Percentiles rank a stretch among this genome's conserved stretches.
Evolutionary conservation across 1,140 invertebrate genomes (phyloP).

Genomic region (Aporrectodea caliginosa): DNA sequence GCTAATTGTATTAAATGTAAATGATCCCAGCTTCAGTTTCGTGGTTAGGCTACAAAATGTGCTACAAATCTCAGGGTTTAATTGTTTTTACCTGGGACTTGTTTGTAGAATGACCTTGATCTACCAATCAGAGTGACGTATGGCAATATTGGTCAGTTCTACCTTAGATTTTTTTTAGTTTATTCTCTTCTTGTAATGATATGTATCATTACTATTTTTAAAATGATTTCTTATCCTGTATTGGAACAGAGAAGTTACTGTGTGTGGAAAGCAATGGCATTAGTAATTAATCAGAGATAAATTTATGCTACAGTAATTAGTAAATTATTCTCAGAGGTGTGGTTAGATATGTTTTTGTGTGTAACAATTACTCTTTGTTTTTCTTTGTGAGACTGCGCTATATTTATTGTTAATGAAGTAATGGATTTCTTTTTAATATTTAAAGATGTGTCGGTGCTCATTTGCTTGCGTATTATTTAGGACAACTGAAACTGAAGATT

Average conservation of each 20-base stretch:
- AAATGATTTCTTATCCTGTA: too few species aligned
- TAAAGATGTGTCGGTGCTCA: background rate
- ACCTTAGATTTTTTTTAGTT: too few species aligned
- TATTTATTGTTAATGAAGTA: background rate
- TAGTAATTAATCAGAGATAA: too few species aligned
- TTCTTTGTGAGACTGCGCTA: background rate
- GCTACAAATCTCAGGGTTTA: background rate
- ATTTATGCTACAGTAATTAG: too few species aligned
- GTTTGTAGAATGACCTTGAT: constrained; percentile 71
- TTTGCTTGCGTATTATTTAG: constrained; percentile 57
- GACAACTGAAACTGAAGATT: constrained; percentile 89
- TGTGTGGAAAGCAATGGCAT: too few species aligned
- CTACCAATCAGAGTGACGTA: constrained; percentile 84
- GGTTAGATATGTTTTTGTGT: background rate
- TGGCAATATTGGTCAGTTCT: constrained; percentile 83
- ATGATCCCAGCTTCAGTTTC: background rate
- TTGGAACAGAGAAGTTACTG: too few species aligned
- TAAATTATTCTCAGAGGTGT: background rate
- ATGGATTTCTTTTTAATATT: background rate
- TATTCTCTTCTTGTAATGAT: too few species aligned
- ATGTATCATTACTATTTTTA: too few species aligned
- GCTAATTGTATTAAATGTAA: background rate
- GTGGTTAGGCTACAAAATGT: background rate
- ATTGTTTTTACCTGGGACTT: constrained; percentile 1
- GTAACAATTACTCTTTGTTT: background rate